Evolutionary conservation across 2,888 invertebrate genomes (phyloP), one percentile per base, ranked within the genome.

Genomic region (Allolobophora icterica): DNA sequence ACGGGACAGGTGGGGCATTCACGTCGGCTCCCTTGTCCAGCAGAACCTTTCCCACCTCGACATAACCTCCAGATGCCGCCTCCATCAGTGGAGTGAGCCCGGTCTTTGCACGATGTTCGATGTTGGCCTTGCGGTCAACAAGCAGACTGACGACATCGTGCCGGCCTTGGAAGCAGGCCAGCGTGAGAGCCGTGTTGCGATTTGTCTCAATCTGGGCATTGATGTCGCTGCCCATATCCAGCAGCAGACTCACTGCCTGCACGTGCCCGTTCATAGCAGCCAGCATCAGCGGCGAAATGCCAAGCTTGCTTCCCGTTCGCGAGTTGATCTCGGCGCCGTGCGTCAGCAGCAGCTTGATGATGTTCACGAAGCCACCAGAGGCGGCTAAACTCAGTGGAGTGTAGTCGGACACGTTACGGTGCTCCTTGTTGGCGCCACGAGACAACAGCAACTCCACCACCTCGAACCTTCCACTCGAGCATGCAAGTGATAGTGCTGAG

Each of bases 121-220:
- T 99, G 96, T 99, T 99, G 42, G 99, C 99, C 95, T 98, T 98
- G 93, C 99, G 97, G 95, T 99, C 99, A 30, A 99, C 96, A 91
- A 99, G 96, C 91, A 99, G 96, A 95, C 98, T 98, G 90, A 99
- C 99, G 90, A 99, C 99, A 95, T 99, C 99, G 95, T 99, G 98
- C 87, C 99, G 97, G 93, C 99, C 99, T 97, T 99, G 99, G 96
- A 99, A 99, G 96, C 99, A 99, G 83, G 99, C 99, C 93, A 99
- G 96, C 83, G 99, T 99, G 93, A 99, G 96, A 45, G 99, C 99
- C 42, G 99, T 99, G 96, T 99, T 99, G 91, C 99, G 96, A 96
- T 99, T 99, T 87, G 99, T 99, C 96, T 99, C 99, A 94, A 99
- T 99, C 94, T 96, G 98, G 93, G 99, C 99, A 96, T 99, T 99